Evolutionary conservation across 2,113 vertebrate genomes (phyloP), one percentile per base, ranked within the genome.

Genomic region (Arenaria interpres): DNA sequence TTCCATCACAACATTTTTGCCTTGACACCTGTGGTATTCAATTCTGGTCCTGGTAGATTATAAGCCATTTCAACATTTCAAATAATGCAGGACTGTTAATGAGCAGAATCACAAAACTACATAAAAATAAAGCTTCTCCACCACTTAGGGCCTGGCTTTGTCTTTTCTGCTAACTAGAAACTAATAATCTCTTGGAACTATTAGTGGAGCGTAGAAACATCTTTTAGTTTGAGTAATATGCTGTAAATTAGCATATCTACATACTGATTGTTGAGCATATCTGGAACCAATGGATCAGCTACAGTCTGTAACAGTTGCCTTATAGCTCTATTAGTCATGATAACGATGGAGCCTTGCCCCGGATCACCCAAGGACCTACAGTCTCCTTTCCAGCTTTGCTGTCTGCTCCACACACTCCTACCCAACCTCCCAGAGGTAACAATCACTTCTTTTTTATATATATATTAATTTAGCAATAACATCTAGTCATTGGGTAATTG

Each of bases 231-330:
- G 79, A 94, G 21, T 78, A 90, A 89, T 84, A 72, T 15, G 78
- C 15, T 60, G 43, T 48, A 85, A 93, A 94, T 95, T 80, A 96
- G 30, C 88, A 75, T 75, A 86, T 92, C 88, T 94, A 30, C 85
- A 67, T 81, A 46, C 60, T 78, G 77, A 84, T 89, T 84, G 88
- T 67, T 73, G 46, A 77, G 72, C 75, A 22, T 77, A 83, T 83
- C 90, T 92, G 90, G 83, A 96, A 95, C 92, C 83, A 96, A 92
- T 72, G 88, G 51, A 94, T 96, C 78, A 5, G 80, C 64, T 85
- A 86, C 88, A 93, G 92, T 46, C 75, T 90, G 54, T 13, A 73
- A 57, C 67, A 74, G 54, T 43, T 2, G 1, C 37, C 51, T 90
- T 88, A 63, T 45, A 54, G 74, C 85, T 96, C 81, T 79, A 51